A percentile compares a stretch with the other conserved stretches of the same genome.
These are phyloP conservation scores for Hypercompe scribonia DNA, from an alignment of 2,888 invertebrate genomes.

Conservation along the genomic window DNA sequence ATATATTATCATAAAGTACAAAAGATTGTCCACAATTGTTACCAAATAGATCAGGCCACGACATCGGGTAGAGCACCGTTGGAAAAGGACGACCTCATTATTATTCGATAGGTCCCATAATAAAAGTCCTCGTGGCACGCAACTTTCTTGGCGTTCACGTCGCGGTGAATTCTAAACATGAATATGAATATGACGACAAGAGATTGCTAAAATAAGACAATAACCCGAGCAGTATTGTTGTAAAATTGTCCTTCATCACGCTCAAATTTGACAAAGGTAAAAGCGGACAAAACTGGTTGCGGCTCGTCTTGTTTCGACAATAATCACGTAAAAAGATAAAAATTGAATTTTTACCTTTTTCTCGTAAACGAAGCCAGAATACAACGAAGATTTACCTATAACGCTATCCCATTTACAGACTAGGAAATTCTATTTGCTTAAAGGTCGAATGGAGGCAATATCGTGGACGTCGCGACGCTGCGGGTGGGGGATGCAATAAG, in stretches of 20 bases:
- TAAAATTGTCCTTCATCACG: conserved; percentile 81
- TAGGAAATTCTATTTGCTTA: conserved; percentile 85
- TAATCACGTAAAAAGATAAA: conserved; percentile 71
- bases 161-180: conserved; percentile 66
- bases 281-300: conserved; percentile 44
- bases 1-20: conserved; percentile 76
- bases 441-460: conserved; percentile 85
- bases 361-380: conserved; percentile 69
- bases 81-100: conserved; percentile 79
- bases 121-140: conserved; percentile 82
- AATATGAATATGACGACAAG: conserved; percentile 76
- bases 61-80: conserved; percentile 72
- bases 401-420: conserved; percentile 81
- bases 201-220: conserved; percentile 71
- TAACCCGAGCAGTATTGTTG: conserved; percentile 77
- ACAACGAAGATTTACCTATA: conserved; percentile 78
- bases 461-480: conserved; percentile 83
- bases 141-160: conserved; percentile 81
- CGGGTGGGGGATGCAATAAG: conserved; percentile 85
- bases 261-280: conserved; percentile 70
- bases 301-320: conserved; percentile 56
- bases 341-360: conserved; percentile 76
- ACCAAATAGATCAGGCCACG: conserved; percentile 72
- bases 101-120: conserved; percentile 84
- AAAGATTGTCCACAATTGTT: conserved; percentile 76